Conservation (phyloP, 1,140 invertebrate species). For the Galendromus occidentalis region DNA sequence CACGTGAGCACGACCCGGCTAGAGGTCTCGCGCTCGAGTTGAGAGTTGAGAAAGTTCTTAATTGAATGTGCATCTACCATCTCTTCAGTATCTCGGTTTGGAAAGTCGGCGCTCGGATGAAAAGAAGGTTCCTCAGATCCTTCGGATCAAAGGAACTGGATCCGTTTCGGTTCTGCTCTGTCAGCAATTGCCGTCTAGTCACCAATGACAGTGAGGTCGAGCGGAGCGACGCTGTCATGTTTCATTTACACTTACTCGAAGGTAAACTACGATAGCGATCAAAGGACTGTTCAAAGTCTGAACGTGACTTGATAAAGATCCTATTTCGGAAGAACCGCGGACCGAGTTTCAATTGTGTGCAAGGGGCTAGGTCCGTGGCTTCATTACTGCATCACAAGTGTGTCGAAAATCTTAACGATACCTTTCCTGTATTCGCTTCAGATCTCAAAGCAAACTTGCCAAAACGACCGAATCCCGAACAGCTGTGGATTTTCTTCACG, state of each 20-base stretch:
- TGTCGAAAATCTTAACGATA: not conserved
- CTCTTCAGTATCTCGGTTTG: conserved; percentile 22
- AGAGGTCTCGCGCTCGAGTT: too few relatives aligned
- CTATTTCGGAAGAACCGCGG: too few relatives aligned
- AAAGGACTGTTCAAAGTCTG: too few relatives aligned
- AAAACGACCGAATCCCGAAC: not conserved
- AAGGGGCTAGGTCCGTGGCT: too few relatives aligned
- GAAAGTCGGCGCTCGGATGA: conserved; percentile 19
- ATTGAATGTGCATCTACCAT: not conserved
- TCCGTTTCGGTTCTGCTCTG: conserved; percentile 36
- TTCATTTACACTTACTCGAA: conserved; percentile 35
- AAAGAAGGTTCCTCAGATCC: conserved; percentile 19
- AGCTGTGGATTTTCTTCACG: conserved; percentile 21
- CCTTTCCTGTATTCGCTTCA: not conserved
- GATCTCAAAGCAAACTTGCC: conserved; percentile 14
- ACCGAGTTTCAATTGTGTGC: too few relatives aligned
- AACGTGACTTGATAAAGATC: too few relatives aligned
- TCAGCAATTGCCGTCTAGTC: conserved; percentile 34
- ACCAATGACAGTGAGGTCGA: conserved; percentile 27
- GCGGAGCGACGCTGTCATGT: conserved; percentile 35
- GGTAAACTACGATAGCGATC: not conserved
- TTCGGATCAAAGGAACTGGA: conserved; percentile 20
- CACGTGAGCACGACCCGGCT: too few relatives aligned
- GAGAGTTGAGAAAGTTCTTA: too few relatives aligned
- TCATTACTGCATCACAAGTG: too few relatives aligned